phyloP scores from a whole-genome alignment of 53 echinoderm and acorn worm species.

The Zoroaster sp. region DNA sequence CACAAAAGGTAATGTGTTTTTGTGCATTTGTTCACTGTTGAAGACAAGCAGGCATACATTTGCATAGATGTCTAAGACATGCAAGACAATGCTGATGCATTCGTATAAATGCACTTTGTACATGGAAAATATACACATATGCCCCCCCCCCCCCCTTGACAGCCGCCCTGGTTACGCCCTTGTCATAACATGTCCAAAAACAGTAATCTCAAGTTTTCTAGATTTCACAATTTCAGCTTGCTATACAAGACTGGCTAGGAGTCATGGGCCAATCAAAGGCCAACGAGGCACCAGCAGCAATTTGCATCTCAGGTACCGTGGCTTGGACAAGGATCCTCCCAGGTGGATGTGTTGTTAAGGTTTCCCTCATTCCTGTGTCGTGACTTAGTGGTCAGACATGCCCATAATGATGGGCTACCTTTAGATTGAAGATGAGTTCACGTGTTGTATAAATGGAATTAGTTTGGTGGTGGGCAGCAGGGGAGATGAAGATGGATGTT shows the following conservation, averaged over 20 bases:
- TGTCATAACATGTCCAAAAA: background rate
- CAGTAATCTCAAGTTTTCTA: too few relatives aligned
- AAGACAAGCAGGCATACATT: too few relatives aligned
- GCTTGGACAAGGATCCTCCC: background rate
- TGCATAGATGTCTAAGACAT: too few relatives aligned
- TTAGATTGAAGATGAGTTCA: background rate
- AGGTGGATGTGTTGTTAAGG: background rate
- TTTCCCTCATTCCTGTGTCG: slow-evolving; percentile 4
- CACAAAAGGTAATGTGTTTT: too few relatives aligned
- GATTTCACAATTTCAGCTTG: too few relatives aligned
- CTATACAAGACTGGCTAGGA: background rate
- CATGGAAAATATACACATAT: too few relatives aligned
- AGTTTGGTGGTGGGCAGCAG: background rate
- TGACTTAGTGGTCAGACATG: slow-evolving; percentile 4
- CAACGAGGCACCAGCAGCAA: slow-evolving; percentile 11
- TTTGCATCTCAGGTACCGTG: slow-evolving; percentile 24
- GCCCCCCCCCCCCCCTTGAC: background rate
- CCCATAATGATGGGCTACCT: background rate
- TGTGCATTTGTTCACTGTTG: too few relatives aligned
- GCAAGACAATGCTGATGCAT: too few relatives aligned
- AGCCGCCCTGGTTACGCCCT: background rate
- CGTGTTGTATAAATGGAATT: slow-evolving; percentile 13
- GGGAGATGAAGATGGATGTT: background rate
- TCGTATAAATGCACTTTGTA: too few relatives aligned
- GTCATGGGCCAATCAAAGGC: slow-evolving; percentile 9